Percentiles rank a stretch among this genome's conserved stretches.
Conservation (phyloP, 1,140 invertebrate species). For the Papilio polytes region DNA sequence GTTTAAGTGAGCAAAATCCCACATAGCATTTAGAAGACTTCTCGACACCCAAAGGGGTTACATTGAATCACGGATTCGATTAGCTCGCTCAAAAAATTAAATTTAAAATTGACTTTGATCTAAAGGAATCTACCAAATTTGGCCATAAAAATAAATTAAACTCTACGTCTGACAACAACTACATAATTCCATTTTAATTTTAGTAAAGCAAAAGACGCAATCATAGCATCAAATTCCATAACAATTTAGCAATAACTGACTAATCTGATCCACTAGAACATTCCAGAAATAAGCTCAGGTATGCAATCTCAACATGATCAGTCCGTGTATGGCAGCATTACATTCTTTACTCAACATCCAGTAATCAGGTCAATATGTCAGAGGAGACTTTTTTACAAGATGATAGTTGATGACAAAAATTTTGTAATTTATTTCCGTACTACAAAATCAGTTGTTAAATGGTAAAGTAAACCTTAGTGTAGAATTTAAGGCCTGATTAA, state of each 20-base stretch:
- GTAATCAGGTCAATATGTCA: constrained; percentile 13
- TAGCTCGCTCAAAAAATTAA: no score
- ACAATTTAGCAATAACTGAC: neutral
- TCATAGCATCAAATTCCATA: neutral
- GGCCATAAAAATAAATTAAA: no score
- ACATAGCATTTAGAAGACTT: no score
- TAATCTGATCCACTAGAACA: neutral
- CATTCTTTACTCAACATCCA: neutral
- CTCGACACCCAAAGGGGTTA: neutral
- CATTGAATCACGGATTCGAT: neutral
- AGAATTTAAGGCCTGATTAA: no score
- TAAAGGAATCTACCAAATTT: no score
- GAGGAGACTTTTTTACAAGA: constrained; percentile 7
- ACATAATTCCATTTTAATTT: no score
- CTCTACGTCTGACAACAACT: no score
- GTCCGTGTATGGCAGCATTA: neutral
- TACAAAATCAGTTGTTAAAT: no score
- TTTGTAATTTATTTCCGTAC: neutral
- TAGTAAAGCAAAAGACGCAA: neutral
- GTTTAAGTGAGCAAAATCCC: no score
- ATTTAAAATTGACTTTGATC: no score
- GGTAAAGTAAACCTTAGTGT: no score
- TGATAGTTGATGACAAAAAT: neutral
- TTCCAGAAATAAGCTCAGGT: neutral
- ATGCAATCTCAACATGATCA: neutral